phyloP scores from a whole-genome alignment of 2,888 invertebrate species.

The Sphaerophoria rueppellii region DNA sequence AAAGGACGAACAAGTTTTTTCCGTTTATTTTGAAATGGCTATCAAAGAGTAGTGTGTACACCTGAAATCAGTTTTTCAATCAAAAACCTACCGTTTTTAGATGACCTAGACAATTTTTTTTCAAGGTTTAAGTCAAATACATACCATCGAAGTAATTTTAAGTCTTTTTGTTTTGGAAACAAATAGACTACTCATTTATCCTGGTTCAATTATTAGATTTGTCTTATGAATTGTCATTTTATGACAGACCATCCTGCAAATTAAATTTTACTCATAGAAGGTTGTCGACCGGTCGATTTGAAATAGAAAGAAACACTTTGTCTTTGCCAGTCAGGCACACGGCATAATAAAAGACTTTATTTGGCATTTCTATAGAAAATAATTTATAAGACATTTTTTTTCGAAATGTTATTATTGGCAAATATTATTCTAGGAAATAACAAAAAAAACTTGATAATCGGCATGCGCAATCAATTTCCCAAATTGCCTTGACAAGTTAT shows the following conservation, averaged over 20 bases:
- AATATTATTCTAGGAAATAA: slow-evolving; percentile 67
- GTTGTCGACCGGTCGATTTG: slow-evolving; percentile 72
- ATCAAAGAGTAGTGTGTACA: neutral
- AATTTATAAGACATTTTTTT: slow-evolving; percentile 28
- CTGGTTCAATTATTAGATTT: slow-evolving; percentile 57
- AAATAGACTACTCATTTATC: too few species aligned
- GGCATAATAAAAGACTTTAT: slow-evolving; percentile 3
- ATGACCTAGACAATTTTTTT: slow-evolving; percentile 6
- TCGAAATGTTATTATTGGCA: slow-evolving; percentile 65
- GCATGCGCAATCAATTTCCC: slow-evolving; percentile 61
- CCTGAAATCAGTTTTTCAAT: neutral
- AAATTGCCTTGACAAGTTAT: slow-evolving; percentile 54
- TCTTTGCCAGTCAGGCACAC: slow-evolving; percentile 40
- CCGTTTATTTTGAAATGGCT: neutral
- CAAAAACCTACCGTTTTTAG: neutral
- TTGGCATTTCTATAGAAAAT: slow-evolving; percentile 34
- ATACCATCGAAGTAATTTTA: neutral
- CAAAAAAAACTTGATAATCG: slow-evolving; percentile 28
- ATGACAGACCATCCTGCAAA: slow-evolving; percentile 40
- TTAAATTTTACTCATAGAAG: slow-evolving; percentile 43
- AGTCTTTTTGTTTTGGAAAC: neutral
- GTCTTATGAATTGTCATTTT: neutral
- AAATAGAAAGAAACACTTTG: slow-evolving; percentile 12
- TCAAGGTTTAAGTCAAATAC: neutral
- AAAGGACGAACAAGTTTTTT: slow-evolving; percentile 9